Conservation (phyloP, 2,888 invertebrate genomes). For the Scotopteryx bipunctaria region DNA sequence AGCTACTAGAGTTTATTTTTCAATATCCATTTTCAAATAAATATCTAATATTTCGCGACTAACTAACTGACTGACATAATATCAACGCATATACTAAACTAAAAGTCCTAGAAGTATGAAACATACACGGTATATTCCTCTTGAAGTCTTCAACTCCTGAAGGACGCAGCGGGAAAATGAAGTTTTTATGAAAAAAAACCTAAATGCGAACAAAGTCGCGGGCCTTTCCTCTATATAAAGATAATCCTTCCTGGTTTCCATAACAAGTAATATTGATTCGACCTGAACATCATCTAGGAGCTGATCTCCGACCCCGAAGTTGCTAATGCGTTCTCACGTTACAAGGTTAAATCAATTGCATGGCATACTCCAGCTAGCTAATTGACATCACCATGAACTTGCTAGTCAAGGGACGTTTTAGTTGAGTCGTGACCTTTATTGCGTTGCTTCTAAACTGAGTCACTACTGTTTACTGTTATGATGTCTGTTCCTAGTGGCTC, state of each 20-base stretch:
- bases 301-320: conserved; percentile 17
- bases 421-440: conserved; percentile 5
- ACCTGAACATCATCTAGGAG: conserved; percentile 5
- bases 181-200: no score
- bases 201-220: no score
- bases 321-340: conserved; percentile 7
- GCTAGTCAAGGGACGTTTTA: conserved; percentile 17
- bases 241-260: neutral
- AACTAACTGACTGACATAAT: no score
- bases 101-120: no score
- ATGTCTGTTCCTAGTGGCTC: no score
- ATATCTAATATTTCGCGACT: no score
- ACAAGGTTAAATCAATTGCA: conserved; percentile 25
- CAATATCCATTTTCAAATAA: no score
- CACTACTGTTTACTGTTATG: neutral
- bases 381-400: conserved; percentile 20
- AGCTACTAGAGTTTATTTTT: no score
- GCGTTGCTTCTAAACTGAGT: neutral
- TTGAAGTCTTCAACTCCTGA: no score
- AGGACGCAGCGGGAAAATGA: no score
- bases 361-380: conserved; percentile 13
- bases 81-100: no score
- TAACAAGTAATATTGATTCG: conserved; percentile 2
- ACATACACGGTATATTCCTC: no score
- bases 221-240: neutral